phyloP scores from a whole-genome alignment of 2,797 vertebrate genomes.

The Rhabdophis nuchalis region DNA sequence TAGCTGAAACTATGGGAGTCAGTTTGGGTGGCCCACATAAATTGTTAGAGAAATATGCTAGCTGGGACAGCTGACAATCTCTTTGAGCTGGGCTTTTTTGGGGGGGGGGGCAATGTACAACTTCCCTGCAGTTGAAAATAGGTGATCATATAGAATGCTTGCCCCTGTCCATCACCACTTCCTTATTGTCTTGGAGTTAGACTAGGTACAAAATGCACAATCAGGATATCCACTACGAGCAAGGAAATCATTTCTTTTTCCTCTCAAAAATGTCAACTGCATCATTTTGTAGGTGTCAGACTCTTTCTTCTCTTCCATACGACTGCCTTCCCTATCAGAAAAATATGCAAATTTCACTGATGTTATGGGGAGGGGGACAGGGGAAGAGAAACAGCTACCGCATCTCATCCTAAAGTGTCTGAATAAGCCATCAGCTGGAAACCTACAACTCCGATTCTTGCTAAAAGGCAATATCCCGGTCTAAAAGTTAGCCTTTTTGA shows the following conservation, averaged over 20 bases:
- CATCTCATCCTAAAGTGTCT: background rate
- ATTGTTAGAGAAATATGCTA: background rate
- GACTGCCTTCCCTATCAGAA: background rate
- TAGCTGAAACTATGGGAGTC: background rate
- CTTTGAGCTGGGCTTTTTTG: background rate
- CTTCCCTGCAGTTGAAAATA: background rate
- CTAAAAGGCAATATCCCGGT: background rate
- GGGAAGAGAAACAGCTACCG: background rate
- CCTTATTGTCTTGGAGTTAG: background rate
- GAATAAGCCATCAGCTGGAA: background rate
- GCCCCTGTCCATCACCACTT: background rate
- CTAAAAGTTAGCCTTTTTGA: background rate
- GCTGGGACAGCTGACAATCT: background rate
- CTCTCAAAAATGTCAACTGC: background rate
- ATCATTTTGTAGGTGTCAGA: background rate
- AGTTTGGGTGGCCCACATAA: background rate
- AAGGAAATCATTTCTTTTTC: background rate
- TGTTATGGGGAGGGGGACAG: background rate
- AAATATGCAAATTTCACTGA: background rate
- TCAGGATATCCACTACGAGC: background rate
- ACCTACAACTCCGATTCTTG: background rate
- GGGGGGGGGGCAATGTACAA: background rate
- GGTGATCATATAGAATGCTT: background rate
- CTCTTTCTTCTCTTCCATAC: background rate
- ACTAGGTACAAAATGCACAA: background rate